Evolutionary conservation across 2,888 invertebrate species (phyloP).

Genomic region (Corbicula japonica): DNA sequence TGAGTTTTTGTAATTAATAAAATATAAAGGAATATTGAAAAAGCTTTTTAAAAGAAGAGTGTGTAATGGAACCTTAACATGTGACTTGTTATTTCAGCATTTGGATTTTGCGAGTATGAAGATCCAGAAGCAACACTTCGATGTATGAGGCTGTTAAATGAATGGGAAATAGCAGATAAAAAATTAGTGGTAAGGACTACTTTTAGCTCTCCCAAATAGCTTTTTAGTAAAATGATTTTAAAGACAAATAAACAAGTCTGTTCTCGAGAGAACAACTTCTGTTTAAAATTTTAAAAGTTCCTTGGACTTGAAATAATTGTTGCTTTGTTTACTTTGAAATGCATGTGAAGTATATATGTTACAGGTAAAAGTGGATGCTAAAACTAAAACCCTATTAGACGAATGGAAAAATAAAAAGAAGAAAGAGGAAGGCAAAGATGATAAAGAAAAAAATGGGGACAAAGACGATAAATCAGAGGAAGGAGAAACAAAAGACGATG

Average conservation of each 20-base stretch:
- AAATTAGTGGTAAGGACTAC: conserved; percentile 92
- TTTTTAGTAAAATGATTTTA: neutral
- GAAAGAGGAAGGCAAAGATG: conserved; percentile 69
- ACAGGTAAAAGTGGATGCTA: conserved; percentile 95
- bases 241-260: too few relatives aligned
- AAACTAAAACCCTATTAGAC: conserved; percentile 97
- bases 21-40: too few relatives aligned
- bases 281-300: too few relatives aligned
- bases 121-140: conserved; percentile 98
- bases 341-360: too few relatives aligned
- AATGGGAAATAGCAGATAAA: conserved; percentile 96
- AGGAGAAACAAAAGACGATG: conserved; percentile 70
- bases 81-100: conserved; percentile 66
- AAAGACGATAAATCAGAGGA: conserved; percentile 75
- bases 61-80: neutral
- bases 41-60: neutral
- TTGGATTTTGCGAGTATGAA: conserved; percentile 91
- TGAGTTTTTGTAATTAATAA: too few relatives aligned
- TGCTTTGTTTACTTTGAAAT: too few relatives aligned
- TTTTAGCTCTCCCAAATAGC: neutral
- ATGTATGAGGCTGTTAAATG: conserved; percentile 95
- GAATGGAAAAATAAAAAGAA: conserved; percentile 91
- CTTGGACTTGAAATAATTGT: too few relatives aligned
- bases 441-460: conserved; percentile 75
- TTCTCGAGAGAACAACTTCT: too few relatives aligned